Evolutionary conservation across 2,113 vertebrate genomes (phyloP).

Genomic region (Syngnathus typhle): DNA sequence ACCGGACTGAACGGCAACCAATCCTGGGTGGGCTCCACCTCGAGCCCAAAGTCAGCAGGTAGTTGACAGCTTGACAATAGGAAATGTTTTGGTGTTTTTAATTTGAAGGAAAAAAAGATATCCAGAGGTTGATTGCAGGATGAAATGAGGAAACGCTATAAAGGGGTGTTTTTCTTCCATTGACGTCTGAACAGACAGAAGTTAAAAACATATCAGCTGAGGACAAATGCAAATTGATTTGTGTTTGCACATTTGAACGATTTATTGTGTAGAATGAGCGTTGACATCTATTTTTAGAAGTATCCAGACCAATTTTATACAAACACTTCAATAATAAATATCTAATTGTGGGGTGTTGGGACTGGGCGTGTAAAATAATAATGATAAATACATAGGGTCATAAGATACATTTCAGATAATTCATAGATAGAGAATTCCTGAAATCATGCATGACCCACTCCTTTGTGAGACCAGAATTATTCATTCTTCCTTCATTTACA

Average conservation of each 20-base stretch:
- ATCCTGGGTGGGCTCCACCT: too few relatives aligned
- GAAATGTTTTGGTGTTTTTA: slow-evolving; percentile 58
- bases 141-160: slow-evolving; percentile 2
- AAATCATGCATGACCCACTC: too few relatives aligned
- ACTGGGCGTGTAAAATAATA: not conserved
- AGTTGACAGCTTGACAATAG: slow-evolving; percentile 25
- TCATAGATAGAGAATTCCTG: too few relatives aligned
- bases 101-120: slow-evolving; percentile 41
- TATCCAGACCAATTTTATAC: slow-evolving; percentile 16
- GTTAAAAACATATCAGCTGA: slow-evolving; percentile 22
- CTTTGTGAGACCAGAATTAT: not conserved
- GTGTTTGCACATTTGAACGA: slow-evolving; percentile 12
- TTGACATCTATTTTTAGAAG: slow-evolving; percentile 10
- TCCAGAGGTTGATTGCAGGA: slow-evolving; percentile 10
- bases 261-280: slow-evolving; percentile 19
- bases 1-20: not conserved
- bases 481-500: not conserved
- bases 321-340: slow-evolving; percentile 17
- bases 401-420: too few relatives aligned
- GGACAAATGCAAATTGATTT: slow-evolving; percentile 18
- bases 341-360: not conserved
- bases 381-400: too few relatives aligned
- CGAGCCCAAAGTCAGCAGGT: not conserved
- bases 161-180: slow-evolving; percentile 14
- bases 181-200: slow-evolving; percentile 15